phyloP scores from a whole-genome alignment of 2,113 vertebrate genomes.

The Origma solitaria region DNA sequence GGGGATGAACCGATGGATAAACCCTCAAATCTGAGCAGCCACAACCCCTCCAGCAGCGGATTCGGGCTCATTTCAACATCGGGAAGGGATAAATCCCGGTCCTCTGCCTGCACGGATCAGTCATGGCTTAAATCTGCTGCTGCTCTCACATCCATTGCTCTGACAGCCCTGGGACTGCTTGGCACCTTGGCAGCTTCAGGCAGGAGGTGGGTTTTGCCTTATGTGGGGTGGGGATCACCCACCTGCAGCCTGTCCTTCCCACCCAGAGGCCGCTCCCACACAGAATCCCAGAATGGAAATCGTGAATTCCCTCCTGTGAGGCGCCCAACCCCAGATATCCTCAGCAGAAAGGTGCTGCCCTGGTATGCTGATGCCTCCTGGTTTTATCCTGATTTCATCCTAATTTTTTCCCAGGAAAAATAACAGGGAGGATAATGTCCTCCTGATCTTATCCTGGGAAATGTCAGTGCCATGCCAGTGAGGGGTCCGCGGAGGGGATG shows the following conservation, averaged over 20 bases:
- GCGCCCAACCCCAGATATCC: too few species aligned
- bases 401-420: background rate
- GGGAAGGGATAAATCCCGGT: background rate
- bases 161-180: fast-evolving
- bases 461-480: fast-evolving
- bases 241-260: background rate
- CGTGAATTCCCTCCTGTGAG: background rate
- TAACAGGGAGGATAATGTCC: background rate
- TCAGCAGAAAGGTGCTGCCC: background rate
- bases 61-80: background rate
- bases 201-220: background rate
- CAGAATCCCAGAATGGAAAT: background rate
- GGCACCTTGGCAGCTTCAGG: background rate
- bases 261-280: background rate
- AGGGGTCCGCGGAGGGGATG: fast-evolving
- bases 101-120: background rate
- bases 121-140: background rate
- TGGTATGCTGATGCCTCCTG: fast-evolving
- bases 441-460: background rate
- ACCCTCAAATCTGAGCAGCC: background rate
- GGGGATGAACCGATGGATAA: background rate
- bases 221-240: background rate
- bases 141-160: background rate
- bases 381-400: background rate
- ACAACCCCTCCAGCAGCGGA: background rate